phyloP scores from a whole-genome alignment of 2,797 vertebrate genomes.

The Karalla daura region DNA sequence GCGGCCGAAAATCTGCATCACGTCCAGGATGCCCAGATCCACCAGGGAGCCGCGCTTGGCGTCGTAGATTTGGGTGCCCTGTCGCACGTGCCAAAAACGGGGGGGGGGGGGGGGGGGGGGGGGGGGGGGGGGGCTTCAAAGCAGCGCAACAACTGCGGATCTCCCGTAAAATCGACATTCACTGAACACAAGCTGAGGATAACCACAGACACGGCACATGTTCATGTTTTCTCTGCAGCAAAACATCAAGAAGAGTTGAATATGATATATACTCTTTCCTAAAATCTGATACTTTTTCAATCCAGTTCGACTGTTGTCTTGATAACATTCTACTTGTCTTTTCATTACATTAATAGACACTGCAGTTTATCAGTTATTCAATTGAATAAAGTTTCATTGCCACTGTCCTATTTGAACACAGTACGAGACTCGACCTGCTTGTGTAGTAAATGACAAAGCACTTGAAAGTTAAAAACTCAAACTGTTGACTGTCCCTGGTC shows the following conservation, averaged over 20 bases:
- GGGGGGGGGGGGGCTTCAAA: background rate
- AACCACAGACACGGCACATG: background rate
- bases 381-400: too few relatives aligned
- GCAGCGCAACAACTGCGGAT: background rate
- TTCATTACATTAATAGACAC: too few relatives aligned
- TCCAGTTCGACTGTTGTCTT: too few relatives aligned
- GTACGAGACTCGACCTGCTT: too few relatives aligned
- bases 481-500: too few relatives aligned
- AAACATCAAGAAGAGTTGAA: background rate
- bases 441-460: too few relatives aligned
- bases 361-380: too few relatives aligned
- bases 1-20: conserved; percentile 99
- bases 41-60: conserved; percentile 96
- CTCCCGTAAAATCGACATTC: background rate
- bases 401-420: too few relatives aligned
- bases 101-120: too few relatives aligned
- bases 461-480: too few relatives aligned
- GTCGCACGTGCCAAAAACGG: conserved; percentile 51
- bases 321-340: too few relatives aligned
- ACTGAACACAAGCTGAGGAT: background rate
- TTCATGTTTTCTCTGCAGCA: background rate
- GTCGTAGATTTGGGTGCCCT: conserved; percentile 99
- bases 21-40: conserved; percentile 98
- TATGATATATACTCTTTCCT: too few relatives aligned
- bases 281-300: background rate